These are phyloP conservation scores for Drosophila sproati DNA, from an alignment of 1,140 invertebrate genomes.

Conservation along the genomic window DNA sequence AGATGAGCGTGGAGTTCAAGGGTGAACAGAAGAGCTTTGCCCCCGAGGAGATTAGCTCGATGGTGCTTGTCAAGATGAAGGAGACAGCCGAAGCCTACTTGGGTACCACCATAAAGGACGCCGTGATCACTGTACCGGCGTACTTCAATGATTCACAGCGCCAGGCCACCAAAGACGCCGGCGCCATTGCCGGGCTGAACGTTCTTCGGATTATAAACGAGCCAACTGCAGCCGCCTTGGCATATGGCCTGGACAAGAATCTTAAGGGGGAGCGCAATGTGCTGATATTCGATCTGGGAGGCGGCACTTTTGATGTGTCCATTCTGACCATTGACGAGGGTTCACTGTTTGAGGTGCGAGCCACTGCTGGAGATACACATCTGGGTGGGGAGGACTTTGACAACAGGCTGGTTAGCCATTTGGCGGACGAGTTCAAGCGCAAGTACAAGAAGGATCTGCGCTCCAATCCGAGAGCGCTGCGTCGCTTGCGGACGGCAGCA, in stretches of 20 bases:
- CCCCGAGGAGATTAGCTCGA: conserved; percentile 91
- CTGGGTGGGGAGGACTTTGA: conserved; percentile 91
- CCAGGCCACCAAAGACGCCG: conserved; percentile 89
- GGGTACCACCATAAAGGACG: conserved; percentile 88
- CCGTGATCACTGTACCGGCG: conserved; percentile 87
- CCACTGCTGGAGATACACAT: conserved; percentile 91
- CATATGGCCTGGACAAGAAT: conserved; percentile 91
- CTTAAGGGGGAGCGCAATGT: conserved; percentile 90
- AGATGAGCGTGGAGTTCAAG: conserved; percentile 90
- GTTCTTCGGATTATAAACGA: conserved; percentile 90
- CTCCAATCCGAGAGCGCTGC: conserved; percentile 90
- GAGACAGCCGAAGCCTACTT: conserved; percentile 92
- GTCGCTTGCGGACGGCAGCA: conserved; percentile 90
- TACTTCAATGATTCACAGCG: conserved; percentile 89
- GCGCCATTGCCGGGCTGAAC: conserved; percentile 88
- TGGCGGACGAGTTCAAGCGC: conserved; percentile 90
- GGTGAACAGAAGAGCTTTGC: conserved; percentile 90
- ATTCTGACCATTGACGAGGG: conserved; percentile 94
- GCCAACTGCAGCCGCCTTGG: conserved; percentile 90
- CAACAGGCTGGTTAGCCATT: conserved; percentile 92
- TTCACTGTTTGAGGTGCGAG: conserved; percentile 90
- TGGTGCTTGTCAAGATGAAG: conserved; percentile 92
- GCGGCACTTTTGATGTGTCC: conserved; percentile 93
- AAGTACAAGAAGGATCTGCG: conserved; percentile 93
- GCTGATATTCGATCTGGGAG: conserved; percentile 90